These are phyloP conservation scores for Gallinago nigripennis DNA, from an alignment of 2,797 vertebrate genomes.

Conservation along the genomic window DNA sequence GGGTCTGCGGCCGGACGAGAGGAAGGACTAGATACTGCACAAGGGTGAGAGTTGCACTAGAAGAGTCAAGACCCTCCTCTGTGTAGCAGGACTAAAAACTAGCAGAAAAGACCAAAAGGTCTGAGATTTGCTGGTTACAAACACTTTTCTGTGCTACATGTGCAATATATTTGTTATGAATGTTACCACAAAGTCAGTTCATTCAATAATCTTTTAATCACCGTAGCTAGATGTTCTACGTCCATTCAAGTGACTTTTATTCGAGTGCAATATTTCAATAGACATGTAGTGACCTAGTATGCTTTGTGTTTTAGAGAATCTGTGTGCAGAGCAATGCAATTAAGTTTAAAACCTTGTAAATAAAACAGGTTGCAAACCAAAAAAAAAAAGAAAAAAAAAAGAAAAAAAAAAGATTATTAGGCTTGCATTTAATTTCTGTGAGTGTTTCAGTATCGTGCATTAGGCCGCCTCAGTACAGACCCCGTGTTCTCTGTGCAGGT, in stretches of 20 bases:
- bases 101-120: constrained; percentile 12
- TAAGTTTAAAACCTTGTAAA: constrained; percentile 79
- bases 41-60: constrained; percentile 70
- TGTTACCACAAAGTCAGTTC: constrained; percentile 74
- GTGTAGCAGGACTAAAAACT: constrained; percentile 65
- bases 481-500: constrained; percentile 90
- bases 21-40: constrained; percentile 11
- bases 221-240: constrained; percentile 77
- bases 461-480: constrained; percentile 65
- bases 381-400: constrained; percentile 1
- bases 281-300: constrained; percentile 76
- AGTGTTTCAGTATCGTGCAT: constrained; percentile 87
- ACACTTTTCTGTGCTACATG: constrained; percentile 78
- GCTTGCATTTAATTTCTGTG: constrained; percentile 91
- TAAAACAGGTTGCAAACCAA: constrained; percentile 76
- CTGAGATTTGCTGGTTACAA: constrained; percentile 64
- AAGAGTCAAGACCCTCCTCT: constrained; percentile 70
- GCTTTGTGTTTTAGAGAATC: constrained; percentile 79
- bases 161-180: constrained; percentile 87
- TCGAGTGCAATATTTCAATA: constrained; percentile 81
- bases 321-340: constrained; percentile 78
- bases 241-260: constrained; percentile 80
- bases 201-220: constrained; percentile 71
- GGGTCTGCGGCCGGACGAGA: neutral
- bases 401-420: constrained; percentile 43